Evolutionary conservation across 2,113 vertebrate species (phyloP).

Genomic region (Platysteira castanea): DNA sequence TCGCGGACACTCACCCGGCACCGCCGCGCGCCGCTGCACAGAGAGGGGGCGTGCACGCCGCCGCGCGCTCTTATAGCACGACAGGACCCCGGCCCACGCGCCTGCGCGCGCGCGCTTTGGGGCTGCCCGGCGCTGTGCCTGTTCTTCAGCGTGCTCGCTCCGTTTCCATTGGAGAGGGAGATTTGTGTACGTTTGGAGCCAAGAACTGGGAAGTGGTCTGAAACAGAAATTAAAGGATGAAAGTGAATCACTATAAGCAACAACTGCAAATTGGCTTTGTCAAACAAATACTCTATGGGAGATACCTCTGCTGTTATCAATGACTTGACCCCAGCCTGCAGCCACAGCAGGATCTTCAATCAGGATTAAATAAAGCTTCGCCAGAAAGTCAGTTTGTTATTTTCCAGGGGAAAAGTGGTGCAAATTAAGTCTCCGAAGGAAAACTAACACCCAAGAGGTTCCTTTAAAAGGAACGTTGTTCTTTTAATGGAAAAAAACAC

Average conservation of each 20-base stretch:
- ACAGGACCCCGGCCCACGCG: neutral
- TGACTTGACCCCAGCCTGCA: too few species aligned
- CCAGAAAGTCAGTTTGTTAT: neutral
- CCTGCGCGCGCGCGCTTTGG: rapidly evolving
- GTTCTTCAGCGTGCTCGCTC: rapidly evolving
- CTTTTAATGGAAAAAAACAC: neutral
- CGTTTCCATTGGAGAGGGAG: rapidly evolving
- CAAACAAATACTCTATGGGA: too few species aligned
- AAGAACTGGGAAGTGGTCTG: neutral
- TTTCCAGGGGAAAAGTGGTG: neutral
- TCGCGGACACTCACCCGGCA: too few species aligned
- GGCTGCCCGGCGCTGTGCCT: neutral
- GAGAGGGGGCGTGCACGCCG: too few species aligned
- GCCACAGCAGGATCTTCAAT: neutral
- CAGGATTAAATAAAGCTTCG: neutral
- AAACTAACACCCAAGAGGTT: neutral
- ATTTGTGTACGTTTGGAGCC: neutral
- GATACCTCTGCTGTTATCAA: neutral
- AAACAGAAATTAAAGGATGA: neutral
- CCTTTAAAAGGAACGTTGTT: neutral
- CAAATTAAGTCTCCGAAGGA: neutral
- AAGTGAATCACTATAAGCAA: neutral
- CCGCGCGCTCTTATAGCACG: too few species aligned
- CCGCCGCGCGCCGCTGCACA: too few species aligned
- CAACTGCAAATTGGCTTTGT: neutral